Base-by-base conservation (phyloP, 2,888 invertebrate species). In the Catocala nupta region DNA sequence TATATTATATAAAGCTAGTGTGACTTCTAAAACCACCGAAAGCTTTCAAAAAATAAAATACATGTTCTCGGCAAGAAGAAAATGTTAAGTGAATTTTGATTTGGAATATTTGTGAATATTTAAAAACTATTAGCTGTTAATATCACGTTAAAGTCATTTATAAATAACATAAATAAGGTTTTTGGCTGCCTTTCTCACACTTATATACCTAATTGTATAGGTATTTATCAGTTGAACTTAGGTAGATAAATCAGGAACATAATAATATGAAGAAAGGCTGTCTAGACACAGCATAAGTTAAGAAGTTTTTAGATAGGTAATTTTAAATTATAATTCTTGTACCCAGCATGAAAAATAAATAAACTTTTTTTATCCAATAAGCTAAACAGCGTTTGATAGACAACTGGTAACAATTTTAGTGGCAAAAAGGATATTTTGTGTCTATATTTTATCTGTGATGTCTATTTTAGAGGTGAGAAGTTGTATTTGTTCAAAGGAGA, bases 361-460 rank as follows among this genome's bases (percentile, higher is more conserved):
- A 13, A 3, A 44, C 12, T 13, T 49, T 53, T 52, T 45, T 16
- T 25, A 34, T 48, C 13, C 11, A 42, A 48, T 52, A 65, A 68
- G 75, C 78, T 77, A 74, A 77, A 75, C 75, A 77, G 73, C 80
- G 71, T 80, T 77, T 80, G 68, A 77, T 78, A 80, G 76, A 57
- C 68, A 78, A 80, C 63, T 71, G 66, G 68, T 74, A 75, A 77
- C 71, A 73, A 78, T 80, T 80, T 86, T 84, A 84, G 86, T 84
- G 86, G 83, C 84, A 85, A 88, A 86, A 81, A 69, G 56, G 67
- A 87, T 87, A 88, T 89, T 89, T 86, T 90, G 87, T 90, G 85
- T 89, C 87, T 92, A 89, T 91, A 90, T 91, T 92, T 92, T 92
- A 90, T 90, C 92, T 92, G 92, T 92, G 93, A 93, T 92, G 92